Evolutionary conservation across 2,797 vertebrate species (phyloP).

Genomic region (Alca torda): DNA sequence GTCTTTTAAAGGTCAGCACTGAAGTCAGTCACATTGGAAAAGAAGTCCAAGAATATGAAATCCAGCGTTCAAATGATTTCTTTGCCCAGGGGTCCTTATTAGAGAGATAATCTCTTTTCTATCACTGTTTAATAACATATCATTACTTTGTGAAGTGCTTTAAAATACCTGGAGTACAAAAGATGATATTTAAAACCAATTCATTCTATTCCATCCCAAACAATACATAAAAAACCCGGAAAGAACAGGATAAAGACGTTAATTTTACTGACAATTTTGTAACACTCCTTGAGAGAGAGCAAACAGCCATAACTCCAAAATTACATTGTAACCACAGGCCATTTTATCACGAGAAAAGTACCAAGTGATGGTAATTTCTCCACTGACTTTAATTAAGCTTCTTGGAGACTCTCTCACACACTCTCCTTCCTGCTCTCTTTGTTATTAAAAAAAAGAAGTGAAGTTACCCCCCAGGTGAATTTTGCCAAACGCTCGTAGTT

Average conservation of each 20-base stretch:
- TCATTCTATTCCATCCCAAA: background rate
- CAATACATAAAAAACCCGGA: background rate
- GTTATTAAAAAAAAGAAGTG: background rate
- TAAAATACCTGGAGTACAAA: conserved; percentile 35
- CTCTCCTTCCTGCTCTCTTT: background rate
- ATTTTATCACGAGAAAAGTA: background rate
- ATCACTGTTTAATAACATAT: conserved; percentile 45
- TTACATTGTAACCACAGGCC: background rate
- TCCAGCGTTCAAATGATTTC: background rate
- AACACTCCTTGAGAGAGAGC: background rate
- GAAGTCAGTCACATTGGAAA: conserved; percentile 22
- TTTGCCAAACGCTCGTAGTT: background rate
- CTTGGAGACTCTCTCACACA: background rate
- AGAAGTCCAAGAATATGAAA: conserved; percentile 9
- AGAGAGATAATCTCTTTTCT: conserved; percentile 52
- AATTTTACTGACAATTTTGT: conserved; percentile 30
- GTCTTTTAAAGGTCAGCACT: conserved; percentile 51
- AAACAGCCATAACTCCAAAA: conserved; percentile 33
- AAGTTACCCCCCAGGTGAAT: conserved; percentile 9
- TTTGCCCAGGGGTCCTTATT: conserved; percentile 39
- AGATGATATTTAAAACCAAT: conserved; percentile 33
- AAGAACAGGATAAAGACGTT: background rate
- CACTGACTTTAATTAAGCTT: conserved; percentile 15
- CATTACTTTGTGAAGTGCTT: conserved; percentile 38
- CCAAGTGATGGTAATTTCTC: conserved; percentile 18